Base-by-base conservation (phyloP, 2,888 invertebrate species). In the Cremastinae sp. region DNA sequence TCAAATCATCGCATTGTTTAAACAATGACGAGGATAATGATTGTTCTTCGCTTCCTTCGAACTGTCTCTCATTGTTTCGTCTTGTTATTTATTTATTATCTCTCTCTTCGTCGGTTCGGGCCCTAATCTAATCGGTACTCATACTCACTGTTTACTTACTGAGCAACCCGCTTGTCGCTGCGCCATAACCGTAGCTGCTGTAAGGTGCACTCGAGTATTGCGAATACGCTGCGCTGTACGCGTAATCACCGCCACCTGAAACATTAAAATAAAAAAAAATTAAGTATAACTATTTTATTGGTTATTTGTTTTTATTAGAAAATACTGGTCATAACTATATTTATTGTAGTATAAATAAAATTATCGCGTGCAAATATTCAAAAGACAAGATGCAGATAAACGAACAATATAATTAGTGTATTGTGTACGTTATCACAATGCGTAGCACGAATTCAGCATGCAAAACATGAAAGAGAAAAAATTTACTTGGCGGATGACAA, bases 181-280 rank as follows among this genome's bases (percentile, higher is more conserved):
- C 91, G 81, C 93, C 92, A 88, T 93, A 93, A 74, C 93, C 93
- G 83, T 93, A 93, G 73, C 93, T 92, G 75, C 93, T 92, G 88
- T 94, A 94, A 3, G 93, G 92, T 10, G 95, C 93, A 74, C 95
- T 93, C 72, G 95, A 94, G 89, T 95, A 95, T 87, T 95, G 93
- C 82, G 93, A 91, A 91, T 96, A 96, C 80, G 93, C 93, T 71
- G 94, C 93, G 87, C 93, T 94, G 87, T 95, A 95, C 39, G 94
- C 92, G 88, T 95, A 95, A 86, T 95, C 94, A 70, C 93, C 92
- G 78, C 93, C 93, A 82, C 93, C 93, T 94, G 88, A 43, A 89
- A 90, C 74, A 47, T 80, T 9, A 16, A 20, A 70, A 68, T 59
- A 62, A 59, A 59, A 68, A 37, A 35, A 18, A 61, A 55, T 14